Percentiles rank a stretch among this genome's conserved stretches.
Conservation (phyloP, 2,888 invertebrate genomes). For the Lutraria lutraria region DNA sequence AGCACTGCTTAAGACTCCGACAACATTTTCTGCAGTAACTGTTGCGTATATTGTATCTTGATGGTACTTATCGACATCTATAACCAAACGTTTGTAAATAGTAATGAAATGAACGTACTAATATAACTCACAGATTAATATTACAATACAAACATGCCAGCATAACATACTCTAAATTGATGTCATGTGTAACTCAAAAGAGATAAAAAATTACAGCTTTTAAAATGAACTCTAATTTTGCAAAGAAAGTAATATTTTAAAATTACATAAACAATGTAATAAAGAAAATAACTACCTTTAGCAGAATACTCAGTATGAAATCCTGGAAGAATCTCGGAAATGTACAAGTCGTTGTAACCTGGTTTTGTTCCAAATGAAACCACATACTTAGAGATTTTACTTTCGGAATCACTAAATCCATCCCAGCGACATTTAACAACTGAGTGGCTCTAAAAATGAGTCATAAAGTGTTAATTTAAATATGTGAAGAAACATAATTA, state of each 20-base stretch:
- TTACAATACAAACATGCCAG: too few species aligned
- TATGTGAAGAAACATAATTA: too few species aligned
- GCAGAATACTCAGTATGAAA: slow-evolving; percentile 38
- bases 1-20: slow-evolving; percentile 64
- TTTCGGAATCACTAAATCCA: slow-evolving; percentile 57
- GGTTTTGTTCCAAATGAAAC: slow-evolving; percentile 49
- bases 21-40: slow-evolving; percentile 68
- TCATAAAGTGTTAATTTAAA: not conserved
- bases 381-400: slow-evolving; percentile 49
- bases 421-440: slow-evolving; percentile 54
- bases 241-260: too few species aligned
- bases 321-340: slow-evolving; percentile 30
- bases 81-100: not conserved
- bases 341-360: slow-evolving; percentile 45
- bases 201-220: too few species aligned
- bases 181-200: too few species aligned
- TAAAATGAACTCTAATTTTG: too few species aligned
- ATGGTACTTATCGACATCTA: slow-evolving; percentile 55
- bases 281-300: slow-evolving; percentile 40
- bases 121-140: too few species aligned
- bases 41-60: slow-evolving; percentile 63
- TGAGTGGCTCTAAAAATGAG: slow-evolving; percentile 45
- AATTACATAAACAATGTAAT: not conserved
- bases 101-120: too few species aligned
- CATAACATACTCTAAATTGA: too few species aligned